phyloP scores from a whole-genome alignment of 1,140 invertebrate species.

The Palaemon carinicauda region DNA sequence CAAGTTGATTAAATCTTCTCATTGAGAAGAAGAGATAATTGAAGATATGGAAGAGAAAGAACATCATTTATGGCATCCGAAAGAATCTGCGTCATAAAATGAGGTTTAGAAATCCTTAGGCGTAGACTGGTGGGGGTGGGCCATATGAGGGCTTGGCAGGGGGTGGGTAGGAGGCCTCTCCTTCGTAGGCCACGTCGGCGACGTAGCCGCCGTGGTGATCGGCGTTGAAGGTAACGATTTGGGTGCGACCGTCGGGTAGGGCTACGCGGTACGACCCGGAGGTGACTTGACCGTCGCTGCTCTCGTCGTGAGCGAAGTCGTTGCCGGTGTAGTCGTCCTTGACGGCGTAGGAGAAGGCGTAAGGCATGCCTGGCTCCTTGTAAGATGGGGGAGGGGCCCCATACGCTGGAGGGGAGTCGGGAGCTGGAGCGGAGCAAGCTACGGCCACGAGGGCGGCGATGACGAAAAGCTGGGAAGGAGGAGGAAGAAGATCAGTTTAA shows the following conservation, averaged over 20 bases:
- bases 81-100: too few species aligned
- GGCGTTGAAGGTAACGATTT: slow-evolving; percentile 23
- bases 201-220: slow-evolving; percentile 19
- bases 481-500: too few species aligned
- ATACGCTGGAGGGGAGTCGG: neutral
- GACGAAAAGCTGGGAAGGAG: neutral
- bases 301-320: slow-evolving; percentile 34
- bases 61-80: too few species aligned
- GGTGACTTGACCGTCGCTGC: slow-evolving; percentile 23
- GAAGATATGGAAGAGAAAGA: too few species aligned
- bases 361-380: slow-evolving; percentile 33
- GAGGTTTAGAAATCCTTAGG: neutral
- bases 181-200: slow-evolving; percentile 27
- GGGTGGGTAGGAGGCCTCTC: slow-evolving; percentile 20
- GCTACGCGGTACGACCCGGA: slow-evolving; percentile 13
- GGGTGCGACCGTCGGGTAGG: slow-evolving; percentile 29
- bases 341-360: slow-evolving; percentile 30
- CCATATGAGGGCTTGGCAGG: slow-evolving; percentile 25
- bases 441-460: neutral
- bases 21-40: too few species aligned
- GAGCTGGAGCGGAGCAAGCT: neutral
- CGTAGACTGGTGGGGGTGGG: neutral
- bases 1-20: too few species aligned
- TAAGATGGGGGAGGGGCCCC: slow-evolving; percentile 9
- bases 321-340: slow-evolving; percentile 24